phyloP scores from a whole-genome alignment of 1,140 invertebrate genomes.

The Macrostomum lignano region DNA sequence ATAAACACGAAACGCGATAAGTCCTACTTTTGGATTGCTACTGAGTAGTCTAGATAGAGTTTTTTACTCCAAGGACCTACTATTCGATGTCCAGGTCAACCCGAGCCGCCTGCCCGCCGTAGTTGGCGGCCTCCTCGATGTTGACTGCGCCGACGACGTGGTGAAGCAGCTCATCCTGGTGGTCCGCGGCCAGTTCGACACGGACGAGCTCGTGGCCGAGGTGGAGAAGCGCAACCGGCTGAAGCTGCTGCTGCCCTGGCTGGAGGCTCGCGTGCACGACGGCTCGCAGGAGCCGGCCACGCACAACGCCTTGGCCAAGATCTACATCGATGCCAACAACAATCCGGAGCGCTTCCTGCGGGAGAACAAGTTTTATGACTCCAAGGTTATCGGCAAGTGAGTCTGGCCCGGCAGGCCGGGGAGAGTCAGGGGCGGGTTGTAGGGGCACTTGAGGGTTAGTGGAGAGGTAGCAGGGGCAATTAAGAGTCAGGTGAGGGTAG shows the following conservation, averaged over 20 bases:
- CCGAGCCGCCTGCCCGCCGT: constrained; percentile 85
- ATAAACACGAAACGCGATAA: no score
- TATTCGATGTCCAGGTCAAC: no score
- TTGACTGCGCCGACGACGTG: constrained; percentile 91
- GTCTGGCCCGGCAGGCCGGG: no score
- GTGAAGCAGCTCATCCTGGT: constrained; percentile 94
- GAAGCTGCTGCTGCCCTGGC: constrained; percentile 74
- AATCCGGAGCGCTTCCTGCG: constrained; percentile 89
- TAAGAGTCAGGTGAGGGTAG: no score
- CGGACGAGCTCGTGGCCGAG: constrained; percentile 90
- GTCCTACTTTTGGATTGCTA: no score
- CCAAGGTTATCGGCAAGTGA: constrained; percentile 64
- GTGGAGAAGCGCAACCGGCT: constrained; percentile 83
- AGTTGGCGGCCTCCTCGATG: constrained; percentile 76
- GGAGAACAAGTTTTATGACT: constrained; percentile 75
- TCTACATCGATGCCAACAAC: constrained; percentile 98
- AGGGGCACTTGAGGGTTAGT: no score
- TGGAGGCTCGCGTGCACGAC: constrained; percentile 83
- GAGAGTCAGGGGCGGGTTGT: no score
- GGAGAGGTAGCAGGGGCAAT: no score
- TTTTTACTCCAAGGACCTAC: no score
- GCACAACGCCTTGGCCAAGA: constrained; percentile 94
- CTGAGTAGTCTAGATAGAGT: no score
- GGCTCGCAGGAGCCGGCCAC: constrained; percentile 81
- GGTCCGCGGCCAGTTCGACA: constrained; percentile 85